Conservation (phyloP, 2,113 vertebrate genomes). For the Pedionomus torquatus region DNA sequence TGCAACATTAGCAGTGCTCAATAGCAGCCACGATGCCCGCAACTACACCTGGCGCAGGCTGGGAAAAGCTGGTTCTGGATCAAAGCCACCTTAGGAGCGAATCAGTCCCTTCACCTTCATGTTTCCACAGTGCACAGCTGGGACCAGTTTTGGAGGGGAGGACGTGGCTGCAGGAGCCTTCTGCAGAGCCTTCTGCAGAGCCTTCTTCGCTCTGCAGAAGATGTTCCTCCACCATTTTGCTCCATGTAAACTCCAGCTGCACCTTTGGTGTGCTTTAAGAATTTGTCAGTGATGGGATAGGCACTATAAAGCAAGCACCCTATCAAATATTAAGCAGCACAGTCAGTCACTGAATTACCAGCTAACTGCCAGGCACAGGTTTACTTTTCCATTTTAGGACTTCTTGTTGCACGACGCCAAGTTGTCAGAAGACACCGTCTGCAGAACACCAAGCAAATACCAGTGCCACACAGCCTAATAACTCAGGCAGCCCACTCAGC, state of each 20-base stretch:
- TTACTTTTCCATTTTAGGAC: not conserved
- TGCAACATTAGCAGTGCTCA: not conserved
- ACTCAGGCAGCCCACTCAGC: not conserved
- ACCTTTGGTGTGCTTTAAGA: not conserved
- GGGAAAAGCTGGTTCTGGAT: not conserved
- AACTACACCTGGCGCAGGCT: not conserved
- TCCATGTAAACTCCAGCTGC: not conserved
- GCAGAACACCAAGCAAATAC: not conserved
- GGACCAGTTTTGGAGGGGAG: not conserved
- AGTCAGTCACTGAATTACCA: not conserved
- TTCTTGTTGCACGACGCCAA: not conserved
- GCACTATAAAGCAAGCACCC: not conserved
- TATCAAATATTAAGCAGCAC: not conserved
- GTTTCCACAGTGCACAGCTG: rapidly evolving
- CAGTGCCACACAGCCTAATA: not conserved
- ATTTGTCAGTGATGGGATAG: not conserved
- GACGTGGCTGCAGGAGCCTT: not conserved
- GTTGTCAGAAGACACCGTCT: not conserved
- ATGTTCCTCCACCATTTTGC: not conserved
- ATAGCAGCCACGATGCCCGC: not conserved
- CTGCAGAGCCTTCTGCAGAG: too few relatives aligned
- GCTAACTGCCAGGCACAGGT: not conserved
- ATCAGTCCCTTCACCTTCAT: not conserved
- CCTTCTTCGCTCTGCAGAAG: not conserved
- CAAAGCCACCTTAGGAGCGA: not conserved